Conservation (phyloP, 2,797 vertebrate genomes). For the Pampus argenteus region DNA sequence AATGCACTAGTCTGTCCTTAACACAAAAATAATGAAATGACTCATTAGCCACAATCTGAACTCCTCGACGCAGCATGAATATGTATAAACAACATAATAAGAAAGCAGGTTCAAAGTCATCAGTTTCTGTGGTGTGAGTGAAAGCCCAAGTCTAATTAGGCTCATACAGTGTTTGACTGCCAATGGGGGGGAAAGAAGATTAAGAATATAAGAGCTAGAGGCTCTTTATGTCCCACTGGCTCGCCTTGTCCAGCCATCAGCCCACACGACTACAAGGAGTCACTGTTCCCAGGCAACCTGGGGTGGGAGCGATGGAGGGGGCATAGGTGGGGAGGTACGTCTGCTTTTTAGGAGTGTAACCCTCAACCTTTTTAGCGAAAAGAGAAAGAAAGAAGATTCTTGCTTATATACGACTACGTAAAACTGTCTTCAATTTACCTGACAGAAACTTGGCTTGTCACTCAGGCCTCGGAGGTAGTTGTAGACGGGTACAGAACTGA, state of each 20-base stretch:
- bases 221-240: slow-evolving; percentile 41
- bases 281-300: slow-evolving; percentile 63
- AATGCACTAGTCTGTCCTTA: neutral
- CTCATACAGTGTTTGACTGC: slow-evolving; percentile 34
- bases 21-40: neutral
- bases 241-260: slow-evolving; percentile 20
- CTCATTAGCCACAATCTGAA: slow-evolving; percentile 20
- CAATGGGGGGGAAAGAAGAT: slow-evolving; percentile 25
- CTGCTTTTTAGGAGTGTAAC: slow-evolving; percentile 19
- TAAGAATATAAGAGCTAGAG: slow-evolving; percentile 21
- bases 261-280: slow-evolving; percentile 57
- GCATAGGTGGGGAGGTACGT: slow-evolving; percentile 4
- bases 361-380: neutral
- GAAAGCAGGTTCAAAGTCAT: slow-evolving; percentile 20
- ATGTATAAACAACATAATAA: slow-evolving; percentile 15
- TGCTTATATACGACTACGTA: neutral
- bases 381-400: neutral
- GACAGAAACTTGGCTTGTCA: slow-evolving; percentile 22
- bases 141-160: slow-evolving; percentile 47
- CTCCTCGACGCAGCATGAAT: neutral
- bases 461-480: neutral
- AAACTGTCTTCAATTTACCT: slow-evolving; percentile 9
- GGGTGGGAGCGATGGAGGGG: neutral
- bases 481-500: neutral
- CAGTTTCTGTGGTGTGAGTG: slow-evolving; percentile 3